These are phyloP conservation scores for Hyposmocoma kahamanoa DNA, from an alignment of 1,140 invertebrate species.

Conservation along the genomic window DNA sequence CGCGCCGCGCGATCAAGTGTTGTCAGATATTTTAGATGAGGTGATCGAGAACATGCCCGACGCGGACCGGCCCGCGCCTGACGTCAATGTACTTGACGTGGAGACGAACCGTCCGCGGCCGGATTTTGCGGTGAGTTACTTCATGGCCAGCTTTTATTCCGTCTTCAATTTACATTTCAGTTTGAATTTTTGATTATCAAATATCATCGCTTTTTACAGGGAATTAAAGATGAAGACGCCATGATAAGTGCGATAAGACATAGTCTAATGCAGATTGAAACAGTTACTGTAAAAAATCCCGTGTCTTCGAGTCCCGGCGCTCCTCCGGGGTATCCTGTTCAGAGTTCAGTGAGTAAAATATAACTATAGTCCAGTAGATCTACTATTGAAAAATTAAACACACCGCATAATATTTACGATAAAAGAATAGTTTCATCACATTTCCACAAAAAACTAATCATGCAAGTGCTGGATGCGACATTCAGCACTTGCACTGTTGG, in stretches of 20 bases:
- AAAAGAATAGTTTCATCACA: no score
- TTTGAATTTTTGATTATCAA: conserved; percentile 7
- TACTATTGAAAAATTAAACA: no score
- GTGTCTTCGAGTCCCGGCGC: conserved; percentile 77
- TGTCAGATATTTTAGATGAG: conserved; percentile 89
- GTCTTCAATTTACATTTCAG: no score
- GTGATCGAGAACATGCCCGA: conserved; percentile 82
- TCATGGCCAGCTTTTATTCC: not conserved
- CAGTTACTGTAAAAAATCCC: conserved; percentile 77
- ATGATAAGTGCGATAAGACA: conserved; percentile 91
- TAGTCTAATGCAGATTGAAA: conserved; percentile 89
- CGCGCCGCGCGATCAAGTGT: conserved; percentile 78
- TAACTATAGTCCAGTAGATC: no score
- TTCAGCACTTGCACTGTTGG: no score
- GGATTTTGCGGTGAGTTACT: conserved; percentile 7
- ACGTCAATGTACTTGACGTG: conserved; percentile 39
- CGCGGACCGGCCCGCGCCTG: conserved; percentile 41
- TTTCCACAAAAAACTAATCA: no score
- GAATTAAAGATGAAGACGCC: conserved; percentile 84
- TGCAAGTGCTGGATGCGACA: no score
- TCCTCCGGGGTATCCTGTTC: conserved; percentile 78
- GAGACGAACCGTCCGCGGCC: conserved; percentile 18
- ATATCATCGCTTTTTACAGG: conserved; percentile 52
- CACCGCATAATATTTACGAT: no score
- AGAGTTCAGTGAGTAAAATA: conserved; percentile 74